Base-by-base conservation (phyloP, 1,140 invertebrate species). In the Caenorhabditis briggsae region DNA sequence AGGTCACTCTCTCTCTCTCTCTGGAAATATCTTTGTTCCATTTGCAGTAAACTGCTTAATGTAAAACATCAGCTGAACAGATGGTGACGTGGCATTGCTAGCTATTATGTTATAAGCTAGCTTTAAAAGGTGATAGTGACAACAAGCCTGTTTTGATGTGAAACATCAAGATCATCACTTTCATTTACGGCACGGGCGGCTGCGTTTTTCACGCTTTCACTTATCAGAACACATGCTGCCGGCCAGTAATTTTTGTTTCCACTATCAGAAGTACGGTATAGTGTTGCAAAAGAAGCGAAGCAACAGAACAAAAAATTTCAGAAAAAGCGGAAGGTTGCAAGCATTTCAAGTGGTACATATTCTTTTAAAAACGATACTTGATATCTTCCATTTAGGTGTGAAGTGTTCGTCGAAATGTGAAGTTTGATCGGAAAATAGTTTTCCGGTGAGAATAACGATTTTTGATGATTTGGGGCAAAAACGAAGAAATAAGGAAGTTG, bases 121-220 rank as follows among this genome's bases (percentile, higher is more conserved):
- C 56, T 61, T 61, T 12, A 7, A 25, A 61, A 70, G 64, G 70
- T 78, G 70, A 78, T 78, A 50, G n/a, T 41, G 70, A 78, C 46
- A 53, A 53, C 50, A 78, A 78, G 70, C 70, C 70, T 78, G 70
- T 78, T 78, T 78, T 78, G 64, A 70, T 46, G 64, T 20, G 64
- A 70, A 70, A 70, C 70, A 78, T 78, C 70, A 78, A 78, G 70
- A 78, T 78, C 70, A 50, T 50, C 43, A 50, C 70, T 78, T 78
- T 78, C 70, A 23, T 50, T 78, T 78, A 78, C 70, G 70, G 53
- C 46, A 41, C 70, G 20, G 70, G 70, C 70, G 43, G 14, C 46
- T 78, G 70, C 70, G 33, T 48, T 78, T 78, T 78, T 78, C 33
- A 78, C 70, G 70, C 70, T 78, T 78, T 78, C 70, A 78, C 70